Evolutionary conservation across 2,888 invertebrate species (phyloP).

Genomic region (Capitulum mitella): DNA sequence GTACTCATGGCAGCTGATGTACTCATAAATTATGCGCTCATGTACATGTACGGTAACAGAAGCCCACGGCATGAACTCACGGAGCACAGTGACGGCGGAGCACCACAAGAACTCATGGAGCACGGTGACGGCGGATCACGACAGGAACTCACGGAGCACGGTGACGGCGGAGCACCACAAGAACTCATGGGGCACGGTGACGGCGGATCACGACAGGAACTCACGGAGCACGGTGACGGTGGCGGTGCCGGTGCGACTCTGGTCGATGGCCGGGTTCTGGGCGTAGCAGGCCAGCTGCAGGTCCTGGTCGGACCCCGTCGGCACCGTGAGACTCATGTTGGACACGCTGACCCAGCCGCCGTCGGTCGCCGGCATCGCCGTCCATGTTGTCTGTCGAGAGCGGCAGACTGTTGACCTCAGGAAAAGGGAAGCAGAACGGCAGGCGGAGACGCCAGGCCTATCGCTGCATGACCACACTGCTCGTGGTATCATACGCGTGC

Average conservation of each 20-base stretch:
- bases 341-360: neutral
- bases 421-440: neutral
- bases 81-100: neutral
- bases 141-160: no score
- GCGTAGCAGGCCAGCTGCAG: conserved; percentile 6
- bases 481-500: neutral
- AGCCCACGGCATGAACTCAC: no score
- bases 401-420: no score
- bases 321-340: neutral
- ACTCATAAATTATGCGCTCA: no score
- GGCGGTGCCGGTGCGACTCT: neutral
- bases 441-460: neutral
- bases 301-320: neutral
- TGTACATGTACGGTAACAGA: no score
- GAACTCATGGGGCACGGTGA: no score
- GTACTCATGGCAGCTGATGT: no score
- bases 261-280: neutral
- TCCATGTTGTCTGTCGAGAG: neutral
- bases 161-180: no score
- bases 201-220: no score
- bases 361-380: neutral
- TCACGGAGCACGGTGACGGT: no score
- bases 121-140: no score
- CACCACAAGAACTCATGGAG: no score
- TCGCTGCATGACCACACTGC: neutral